These are phyloP conservation scores for Hydrocynus forskahlii DNA, from an alignment of 2,797 vertebrate species.

Conservation along the genomic window DNA sequence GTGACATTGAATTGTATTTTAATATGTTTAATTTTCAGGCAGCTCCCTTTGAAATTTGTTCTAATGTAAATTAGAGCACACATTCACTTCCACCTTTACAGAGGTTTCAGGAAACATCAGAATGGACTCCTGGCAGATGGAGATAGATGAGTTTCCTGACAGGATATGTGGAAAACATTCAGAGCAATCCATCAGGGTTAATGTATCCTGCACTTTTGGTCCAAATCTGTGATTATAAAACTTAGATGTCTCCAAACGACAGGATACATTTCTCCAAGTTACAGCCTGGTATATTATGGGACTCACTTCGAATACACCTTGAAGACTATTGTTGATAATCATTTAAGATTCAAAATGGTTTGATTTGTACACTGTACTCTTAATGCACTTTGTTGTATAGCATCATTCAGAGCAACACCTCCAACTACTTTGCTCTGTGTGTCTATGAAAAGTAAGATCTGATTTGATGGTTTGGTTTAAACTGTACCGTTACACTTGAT, in stretches of 20 bases:
- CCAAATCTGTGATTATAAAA: conserved; percentile 20
- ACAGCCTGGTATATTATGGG: neutral
- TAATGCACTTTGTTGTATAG: neutral
- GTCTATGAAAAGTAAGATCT: neutral
- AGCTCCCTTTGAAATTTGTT: neutral
- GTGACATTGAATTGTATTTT: neutral
- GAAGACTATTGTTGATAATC: neutral
- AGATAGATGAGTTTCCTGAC: conserved; percentile 69
- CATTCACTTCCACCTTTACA: neutral
- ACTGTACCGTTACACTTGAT: neutral
- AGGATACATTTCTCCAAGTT: neutral
- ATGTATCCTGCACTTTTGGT: conserved; percentile 56
- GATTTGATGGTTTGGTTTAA: neutral
- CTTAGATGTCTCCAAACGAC: conserved; percentile 6
- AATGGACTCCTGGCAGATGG: conserved; percentile 58
- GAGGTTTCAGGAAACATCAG: conserved; percentile 40
- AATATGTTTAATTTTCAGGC: too few species aligned
- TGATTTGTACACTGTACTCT: neutral
- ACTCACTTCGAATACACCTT: neutral
- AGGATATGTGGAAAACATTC: conserved; percentile 74
- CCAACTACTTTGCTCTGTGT: neutral
- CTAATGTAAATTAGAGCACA: neutral
- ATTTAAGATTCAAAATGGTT: too few species aligned
- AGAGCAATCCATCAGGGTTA: conserved; percentile 66
- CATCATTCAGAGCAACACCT: neutral